A percentile compares a stretch with the other conserved stretches of the same genome.
Evolutionary conservation across 2,797 vertebrate species (phyloP).

Genomic region (Rhabdophis nuchalis): DNA sequence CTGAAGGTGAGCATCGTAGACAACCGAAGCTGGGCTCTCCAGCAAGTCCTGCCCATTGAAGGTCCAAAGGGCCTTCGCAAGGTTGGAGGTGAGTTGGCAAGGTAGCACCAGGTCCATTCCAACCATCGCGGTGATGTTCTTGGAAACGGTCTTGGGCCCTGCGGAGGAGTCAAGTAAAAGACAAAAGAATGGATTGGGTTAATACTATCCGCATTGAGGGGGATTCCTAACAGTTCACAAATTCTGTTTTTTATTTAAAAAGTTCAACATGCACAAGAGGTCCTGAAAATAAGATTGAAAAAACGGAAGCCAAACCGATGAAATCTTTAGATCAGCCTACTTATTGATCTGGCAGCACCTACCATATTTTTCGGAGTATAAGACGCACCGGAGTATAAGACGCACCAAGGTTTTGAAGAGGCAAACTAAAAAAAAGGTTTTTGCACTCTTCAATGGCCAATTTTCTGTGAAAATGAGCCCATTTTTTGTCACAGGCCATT

Average conservation of each 20-base stretch:
- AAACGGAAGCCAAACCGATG: not conserved
- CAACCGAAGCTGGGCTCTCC: conserved; percentile 68
- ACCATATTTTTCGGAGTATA: too few species aligned
- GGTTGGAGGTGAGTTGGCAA: conserved; percentile 89
- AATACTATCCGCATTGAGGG: not conserved
- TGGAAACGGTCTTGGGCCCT: conserved; percentile 74
- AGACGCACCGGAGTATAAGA: too few species aligned
- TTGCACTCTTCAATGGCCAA: too few species aligned
- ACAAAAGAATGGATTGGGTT: not conserved
- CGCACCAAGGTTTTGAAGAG: too few species aligned
- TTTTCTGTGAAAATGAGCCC: too few species aligned
- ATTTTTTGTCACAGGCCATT: too few species aligned
- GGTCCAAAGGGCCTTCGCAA: conserved; percentile 85
- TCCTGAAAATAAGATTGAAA: not conserved
- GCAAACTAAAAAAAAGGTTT: too few species aligned
- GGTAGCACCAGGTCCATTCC: conserved; percentile 90
- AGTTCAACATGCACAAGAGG: not conserved
- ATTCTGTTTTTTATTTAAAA: not conserved
- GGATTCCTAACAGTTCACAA: not conserved
- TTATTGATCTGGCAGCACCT: too few species aligned
- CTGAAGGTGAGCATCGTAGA: conserved; percentile 79
- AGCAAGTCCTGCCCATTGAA: conserved; percentile 82
- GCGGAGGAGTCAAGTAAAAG: not conserved
- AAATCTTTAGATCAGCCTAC: not conserved
- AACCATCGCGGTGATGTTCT: conserved; percentile 85